Percentiles rank a stretch among this genome's conserved stretches.
Evolutionary conservation across 2,797 vertebrate species (phyloP).

Genomic region (Geotrypetes seraphini): DNA sequence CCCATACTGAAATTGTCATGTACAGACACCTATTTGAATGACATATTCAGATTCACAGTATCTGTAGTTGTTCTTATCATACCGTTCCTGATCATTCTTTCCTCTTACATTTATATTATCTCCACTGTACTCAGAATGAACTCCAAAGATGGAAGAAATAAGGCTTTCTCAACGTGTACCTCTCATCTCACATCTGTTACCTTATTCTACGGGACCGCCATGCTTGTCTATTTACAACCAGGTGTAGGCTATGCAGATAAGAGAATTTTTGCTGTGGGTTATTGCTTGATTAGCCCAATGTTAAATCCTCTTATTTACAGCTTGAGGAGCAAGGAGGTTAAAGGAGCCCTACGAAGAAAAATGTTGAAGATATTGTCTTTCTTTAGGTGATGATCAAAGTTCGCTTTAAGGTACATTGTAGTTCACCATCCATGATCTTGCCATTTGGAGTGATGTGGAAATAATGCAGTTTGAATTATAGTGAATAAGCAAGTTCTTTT

Average conservation of each 20-base stretch:
- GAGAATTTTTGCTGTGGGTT: neutral
- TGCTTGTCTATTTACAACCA: slow-evolving; percentile 5
- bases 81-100: slow-evolving; percentile 3
- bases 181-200: slow-evolving; percentile 1
- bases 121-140: slow-evolving; percentile 1
- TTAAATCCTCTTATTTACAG: slow-evolving; percentile 6
- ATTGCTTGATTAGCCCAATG: slow-evolving; percentile 4
- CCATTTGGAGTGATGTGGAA: too few relatives aligned
- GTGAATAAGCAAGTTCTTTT: too few relatives aligned
- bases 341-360: neutral
- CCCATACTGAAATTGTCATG: slow-evolving; percentile 26
- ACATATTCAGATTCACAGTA: slow-evolving; percentile 22
- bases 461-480: too few relatives aligned
- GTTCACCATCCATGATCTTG: too few relatives aligned
- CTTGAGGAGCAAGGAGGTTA: slow-evolving; percentile 1
- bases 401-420: too few relatives aligned
- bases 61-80: slow-evolving; percentile 19
- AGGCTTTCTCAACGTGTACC: neutral
- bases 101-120: neutral
- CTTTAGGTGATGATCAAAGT: too few relatives aligned
- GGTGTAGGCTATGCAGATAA: neutral
- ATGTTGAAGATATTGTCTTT: too few relatives aligned
- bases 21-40: slow-evolving; percentile 9
- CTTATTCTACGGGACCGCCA: slow-evolving; percentile 2
- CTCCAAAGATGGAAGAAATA: slow-evolving; percentile 1